These are phyloP conservation scores for Drosophila gunungcola DNA, from an alignment of 1,140 invertebrate genomes.

Conservation along the genomic window DNA sequence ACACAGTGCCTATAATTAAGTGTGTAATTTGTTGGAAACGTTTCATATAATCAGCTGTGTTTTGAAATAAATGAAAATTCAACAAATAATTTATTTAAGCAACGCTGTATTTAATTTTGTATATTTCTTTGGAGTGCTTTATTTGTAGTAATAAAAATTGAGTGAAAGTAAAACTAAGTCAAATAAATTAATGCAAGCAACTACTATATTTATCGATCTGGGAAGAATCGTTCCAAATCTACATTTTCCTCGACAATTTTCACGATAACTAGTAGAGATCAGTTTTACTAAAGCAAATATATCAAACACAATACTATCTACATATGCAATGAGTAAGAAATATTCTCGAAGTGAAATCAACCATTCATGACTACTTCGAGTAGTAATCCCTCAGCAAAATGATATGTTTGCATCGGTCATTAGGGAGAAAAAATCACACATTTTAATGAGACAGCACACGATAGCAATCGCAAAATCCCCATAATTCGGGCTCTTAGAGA, in stretches of 20 bases:
- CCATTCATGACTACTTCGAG: constrained; percentile 22
- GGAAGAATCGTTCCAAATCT: too few relatives aligned
- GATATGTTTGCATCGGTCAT: constrained; percentile 31
- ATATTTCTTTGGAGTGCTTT: too few relatives aligned
- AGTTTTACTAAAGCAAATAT: constrained; percentile 16
- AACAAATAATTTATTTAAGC: too few relatives aligned
- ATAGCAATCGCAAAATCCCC: constrained; percentile 30
- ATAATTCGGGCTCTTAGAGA: constrained; percentile 17
- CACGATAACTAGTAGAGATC: constrained; percentile 7
- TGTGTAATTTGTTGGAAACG: too few relatives aligned
- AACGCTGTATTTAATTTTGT: too few relatives aligned
- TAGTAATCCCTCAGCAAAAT: constrained; percentile 6
- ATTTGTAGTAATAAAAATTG: too few relatives aligned
- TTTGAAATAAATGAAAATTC: too few relatives aligned
- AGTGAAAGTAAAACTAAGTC: too few relatives aligned
- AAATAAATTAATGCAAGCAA: too few relatives aligned
- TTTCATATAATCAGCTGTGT: too few relatives aligned
- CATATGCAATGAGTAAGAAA: constrained; percentile 2
- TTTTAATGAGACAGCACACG: constrained; percentile 17
- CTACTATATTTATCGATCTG: too few relatives aligned
- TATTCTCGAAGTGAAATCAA: constrained; percentile 22
- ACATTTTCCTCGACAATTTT: not conserved
- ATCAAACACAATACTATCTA: not conserved
- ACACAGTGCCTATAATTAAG: too few relatives aligned
- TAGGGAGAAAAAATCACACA: constrained; percentile 37